Conservation (phyloP, 2,113 vertebrate species). For the Corydoras sp. region DNA sequence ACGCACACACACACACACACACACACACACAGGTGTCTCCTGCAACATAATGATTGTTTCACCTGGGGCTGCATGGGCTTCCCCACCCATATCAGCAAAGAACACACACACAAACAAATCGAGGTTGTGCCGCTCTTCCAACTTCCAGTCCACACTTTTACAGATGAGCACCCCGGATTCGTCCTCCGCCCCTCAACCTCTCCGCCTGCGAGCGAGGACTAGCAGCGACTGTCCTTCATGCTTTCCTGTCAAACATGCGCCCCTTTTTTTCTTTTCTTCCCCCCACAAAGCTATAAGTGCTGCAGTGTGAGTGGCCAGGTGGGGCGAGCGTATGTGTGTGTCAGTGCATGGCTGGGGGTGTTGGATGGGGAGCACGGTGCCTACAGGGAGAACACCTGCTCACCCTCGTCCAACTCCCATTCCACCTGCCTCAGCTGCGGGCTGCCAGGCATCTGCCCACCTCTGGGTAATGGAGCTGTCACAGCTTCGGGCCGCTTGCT, state of each 20-base stretch:
- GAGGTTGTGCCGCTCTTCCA: background rate
- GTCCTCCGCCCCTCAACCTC: too few species aligned
- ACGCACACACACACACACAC: background rate
- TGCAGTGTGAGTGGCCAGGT: constrained; percentile 35
- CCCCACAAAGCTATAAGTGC: background rate
- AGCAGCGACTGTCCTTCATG: constrained; percentile 15
- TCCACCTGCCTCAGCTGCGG: constrained; percentile 31
- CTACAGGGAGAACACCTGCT: constrained; percentile 52
- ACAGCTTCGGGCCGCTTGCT: constrained; percentile 42
- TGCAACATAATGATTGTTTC: constrained; percentile 12
- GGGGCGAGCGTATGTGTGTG: constrained; percentile 33
- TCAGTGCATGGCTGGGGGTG: constrained; percentile 37
- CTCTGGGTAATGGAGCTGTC: constrained; percentile 51
- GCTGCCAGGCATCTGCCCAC: constrained; percentile 52
- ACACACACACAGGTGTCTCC: constrained; percentile 11
- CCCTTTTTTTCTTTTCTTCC: background rate
- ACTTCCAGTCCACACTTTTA: background rate
- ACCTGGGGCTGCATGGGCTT: constrained; percentile 26
- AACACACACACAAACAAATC: constrained; percentile 16
- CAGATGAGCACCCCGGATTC: too few species aligned
- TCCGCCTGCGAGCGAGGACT: background rate
- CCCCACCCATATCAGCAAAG: constrained; percentile 4
- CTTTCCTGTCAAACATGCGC: constrained; percentile 1
- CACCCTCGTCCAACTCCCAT: constrained; percentile 31
- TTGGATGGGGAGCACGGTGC: constrained; percentile 31